Evolutionary conservation across 2,888 invertebrate genomes (phyloP), one percentile per base, ranked within the genome.

Genomic region (Habroteleia sp.): DNA sequence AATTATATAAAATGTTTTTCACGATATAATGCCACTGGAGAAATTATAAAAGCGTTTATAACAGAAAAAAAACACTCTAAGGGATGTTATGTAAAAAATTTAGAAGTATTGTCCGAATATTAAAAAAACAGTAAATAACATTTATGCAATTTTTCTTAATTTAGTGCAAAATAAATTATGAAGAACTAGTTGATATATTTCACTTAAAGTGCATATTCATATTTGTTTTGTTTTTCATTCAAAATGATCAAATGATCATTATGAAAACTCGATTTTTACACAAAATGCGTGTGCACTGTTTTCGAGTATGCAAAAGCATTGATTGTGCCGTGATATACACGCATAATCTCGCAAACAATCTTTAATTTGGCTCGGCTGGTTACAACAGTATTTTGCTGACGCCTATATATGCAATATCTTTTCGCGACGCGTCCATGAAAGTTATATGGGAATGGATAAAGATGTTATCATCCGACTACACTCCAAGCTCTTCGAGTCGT

Each of bases 391-490:
- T 84, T 84, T 84, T 80, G 84, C 81, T 81, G 65, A 65, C 69
- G 69, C 69, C 74, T 75, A 75, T 74, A 74, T 69, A 65, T 48
- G 58, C 71, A 71, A 71, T 76, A 76, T 72, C 75, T 76, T 80
- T 79, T 81, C 81, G 78, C 79, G 81, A 69, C 80, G 78, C 81
- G 78, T 72, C 80, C 83, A 82, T 84, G 84, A 85, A 85, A 84
- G 81, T 84, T 85, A 85, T 85, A 84, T 82, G 84, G 81, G 82
- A 82, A 84, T 83, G 82, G 81, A 85, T 85, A 83, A 85, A 85
- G 85, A 85, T 85, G 85, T 85, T 85, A 85, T 85, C 85, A 78
- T 78, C 71, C 33, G 69, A 62, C 71, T 66, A 44, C 69, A 54
- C 69, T 63, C 54, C 54, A 33, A 71, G 72, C 69, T 63, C 65